Evolutionary conservation across 2,888 invertebrate genomes (phyloP).

Genomic region (Tortricodes alternella): DNA sequence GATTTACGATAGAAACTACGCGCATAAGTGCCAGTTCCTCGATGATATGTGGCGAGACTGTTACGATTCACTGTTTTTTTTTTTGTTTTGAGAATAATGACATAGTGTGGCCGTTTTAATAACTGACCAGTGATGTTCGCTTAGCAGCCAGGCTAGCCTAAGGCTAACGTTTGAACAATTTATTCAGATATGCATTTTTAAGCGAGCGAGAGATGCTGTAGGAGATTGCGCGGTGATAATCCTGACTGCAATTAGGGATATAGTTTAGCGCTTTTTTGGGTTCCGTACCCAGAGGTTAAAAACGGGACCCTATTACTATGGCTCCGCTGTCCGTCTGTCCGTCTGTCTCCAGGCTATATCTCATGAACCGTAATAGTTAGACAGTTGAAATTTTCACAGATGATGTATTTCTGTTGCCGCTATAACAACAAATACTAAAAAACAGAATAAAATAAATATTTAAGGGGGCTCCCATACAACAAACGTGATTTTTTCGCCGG

Average conservation of each 20-base stretch:
- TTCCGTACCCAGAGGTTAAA: too few relatives aligned
- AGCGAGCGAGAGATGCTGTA: conserved; percentile 11
- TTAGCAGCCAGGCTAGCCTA: conserved; percentile 53
- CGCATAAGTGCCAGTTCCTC: conserved; percentile 76
- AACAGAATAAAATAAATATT: too few relatives aligned
- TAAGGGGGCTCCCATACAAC: too few relatives aligned
- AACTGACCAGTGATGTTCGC: conserved; percentile 56
- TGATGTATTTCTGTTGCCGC: too few relatives aligned
- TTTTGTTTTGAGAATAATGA: conserved; percentile 76
- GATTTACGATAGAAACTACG: conserved; percentile 82
- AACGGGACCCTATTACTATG: too few relatives aligned
- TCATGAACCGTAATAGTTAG: too few relatives aligned
- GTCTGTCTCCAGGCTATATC: too few relatives aligned
- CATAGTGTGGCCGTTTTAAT: conserved; percentile 77
- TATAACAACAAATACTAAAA: too few relatives aligned
- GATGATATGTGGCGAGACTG: conserved; percentile 78
- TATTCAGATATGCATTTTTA: conserved; percentile 64
- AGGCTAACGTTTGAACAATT: conserved; percentile 70
- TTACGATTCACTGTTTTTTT: conserved; percentile 72
- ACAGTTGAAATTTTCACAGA: too few relatives aligned
- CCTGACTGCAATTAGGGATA: conserved; percentile 12
- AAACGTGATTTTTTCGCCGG: too few relatives aligned
- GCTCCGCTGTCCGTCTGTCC: too few relatives aligned
- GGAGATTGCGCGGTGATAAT: conserved; percentile 29
- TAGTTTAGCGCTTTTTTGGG: conserved; percentile 8